Evolutionary conservation across 2,888 invertebrate species (phyloP), one percentile per base, ranked within the genome.

Genomic region (Lucinisca nassula): DNA sequence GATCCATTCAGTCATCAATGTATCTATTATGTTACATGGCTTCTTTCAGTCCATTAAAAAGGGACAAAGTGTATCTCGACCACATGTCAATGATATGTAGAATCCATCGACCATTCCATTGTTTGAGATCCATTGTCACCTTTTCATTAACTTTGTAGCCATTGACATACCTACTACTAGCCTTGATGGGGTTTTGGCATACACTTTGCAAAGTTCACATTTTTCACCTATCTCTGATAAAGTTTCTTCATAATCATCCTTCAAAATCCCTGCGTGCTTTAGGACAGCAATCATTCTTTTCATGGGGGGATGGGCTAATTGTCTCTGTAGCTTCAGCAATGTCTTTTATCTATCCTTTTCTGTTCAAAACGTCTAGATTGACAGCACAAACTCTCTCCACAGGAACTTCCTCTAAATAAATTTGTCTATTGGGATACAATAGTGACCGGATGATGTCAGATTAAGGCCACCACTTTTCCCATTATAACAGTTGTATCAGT

Each of bases 271-370:
- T 32, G 87, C 84, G 72, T 84, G 82, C 35, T 82, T 79, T 30
- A 86, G 35, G 32, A 87, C n/a, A n/a, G 78, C 82, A 24, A 73
- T 24, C 30, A 75, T 58, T 17, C 80, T 67, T 27, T 70, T 67
- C 40, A 32, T 72, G 4, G 87, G 83, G 21, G 81, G 81, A 55
- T 84, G 87, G 4, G 83, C 80, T 73, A 84, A 80, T 37, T 87
- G 87, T 55, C 76, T 55, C 27, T 79, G 75, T 2, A n/a, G n/a
- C n/a, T n/a, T n/a, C n/a, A n/a, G n/a, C n/a, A 67, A 12, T 76
- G 74, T 80, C 58, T 67, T 70, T 8, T 38, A 51, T 51, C 84
- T 40, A 32, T 74, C 79, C 21, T 61, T n/a, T 38, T 30, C 37
- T 14, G 8, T n/a, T 58, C 37, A 75, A 32, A 45, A 79, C 14